These are phyloP conservation scores for Ceriagrion tenellum DNA, from an alignment of 2,888 invertebrate genomes.

Conservation along the genomic window DNA sequence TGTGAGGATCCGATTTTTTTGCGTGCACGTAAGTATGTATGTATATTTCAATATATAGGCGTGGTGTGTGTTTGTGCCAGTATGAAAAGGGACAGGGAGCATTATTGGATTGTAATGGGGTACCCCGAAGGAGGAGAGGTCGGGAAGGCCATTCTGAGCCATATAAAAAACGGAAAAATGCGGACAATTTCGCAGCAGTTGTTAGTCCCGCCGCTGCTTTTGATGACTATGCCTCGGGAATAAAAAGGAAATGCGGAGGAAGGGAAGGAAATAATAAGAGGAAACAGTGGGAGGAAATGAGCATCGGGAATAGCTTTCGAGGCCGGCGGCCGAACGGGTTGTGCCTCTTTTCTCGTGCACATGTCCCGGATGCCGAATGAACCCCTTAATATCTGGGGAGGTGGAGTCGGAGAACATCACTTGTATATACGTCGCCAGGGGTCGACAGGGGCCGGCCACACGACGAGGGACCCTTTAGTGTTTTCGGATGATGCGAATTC, in stretches of 20 bases:
- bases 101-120: constrained; percentile 60
- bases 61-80: too few species aligned
- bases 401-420: background rate
- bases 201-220: constrained; percentile 35
- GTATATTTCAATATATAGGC: too few species aligned
- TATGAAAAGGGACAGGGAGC: background rate
- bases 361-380: too few species aligned
- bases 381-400: background rate
- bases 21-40: too few species aligned
- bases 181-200: background rate
- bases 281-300: background rate
- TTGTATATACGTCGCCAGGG: too few species aligned
- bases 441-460: too few species aligned
- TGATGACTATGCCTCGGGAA: background rate
- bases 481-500: too few species aligned
- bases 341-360: too few species aligned
- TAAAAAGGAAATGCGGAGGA: background rate
- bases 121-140: background rate
- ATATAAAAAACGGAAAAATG: background rate
- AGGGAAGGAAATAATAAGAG: background rate
- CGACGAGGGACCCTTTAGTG: too few species aligned
- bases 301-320: background rate
- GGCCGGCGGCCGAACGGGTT: background rate
- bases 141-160: constrained; percentile 4
- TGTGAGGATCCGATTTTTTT: too few species aligned